A percentile compares a stretch with the other conserved stretches of the same genome.
These are phyloP conservation scores for Orbicella faveolata DNA, from an alignment of 64 coral and sea anemone genomes.

Conservation along the genomic window DNA sequence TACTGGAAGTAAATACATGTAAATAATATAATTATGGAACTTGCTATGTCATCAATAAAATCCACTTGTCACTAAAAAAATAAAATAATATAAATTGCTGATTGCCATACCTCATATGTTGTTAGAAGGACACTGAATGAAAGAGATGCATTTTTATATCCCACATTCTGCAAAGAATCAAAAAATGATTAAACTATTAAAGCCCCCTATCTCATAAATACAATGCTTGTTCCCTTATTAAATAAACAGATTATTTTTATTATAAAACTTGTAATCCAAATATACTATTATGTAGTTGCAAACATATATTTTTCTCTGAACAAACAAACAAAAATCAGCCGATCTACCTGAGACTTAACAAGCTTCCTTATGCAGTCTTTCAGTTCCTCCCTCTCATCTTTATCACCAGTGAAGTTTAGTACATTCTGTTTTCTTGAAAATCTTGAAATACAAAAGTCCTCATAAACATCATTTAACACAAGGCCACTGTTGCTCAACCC, in stretches of 20 bases:
- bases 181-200: neutral
- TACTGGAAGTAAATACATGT: no score
- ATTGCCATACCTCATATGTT: conserved; percentile 72
- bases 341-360: conserved; percentile 42
- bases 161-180: conserved; percentile 30
- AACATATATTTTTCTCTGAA: no score
- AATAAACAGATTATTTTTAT: no score
- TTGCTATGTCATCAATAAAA: neutral
- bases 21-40: neutral
- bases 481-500: no score
- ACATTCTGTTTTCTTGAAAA: conserved; percentile 60
- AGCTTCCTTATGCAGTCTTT: conserved; percentile 47
- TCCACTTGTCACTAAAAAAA: neutral
- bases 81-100: neutral
- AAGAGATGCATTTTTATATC: conserved; percentile 27
- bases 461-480: no score
- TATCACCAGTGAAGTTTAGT: conserved; percentile 70
- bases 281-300: no score
- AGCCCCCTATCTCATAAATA: no score
- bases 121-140: conserved; percentile 76
- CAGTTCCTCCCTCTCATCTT: conserved; percentile 67
- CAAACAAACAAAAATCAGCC: no score
- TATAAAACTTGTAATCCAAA: no score
- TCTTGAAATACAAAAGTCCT: conserved; percentile 23
- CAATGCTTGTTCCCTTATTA: no score